A percentile compares a stretch with the other conserved stretches of the same genome.
Conservation (phyloP, 2,113 vertebrate genomes). For the Dipodomys merriami region DNA sequence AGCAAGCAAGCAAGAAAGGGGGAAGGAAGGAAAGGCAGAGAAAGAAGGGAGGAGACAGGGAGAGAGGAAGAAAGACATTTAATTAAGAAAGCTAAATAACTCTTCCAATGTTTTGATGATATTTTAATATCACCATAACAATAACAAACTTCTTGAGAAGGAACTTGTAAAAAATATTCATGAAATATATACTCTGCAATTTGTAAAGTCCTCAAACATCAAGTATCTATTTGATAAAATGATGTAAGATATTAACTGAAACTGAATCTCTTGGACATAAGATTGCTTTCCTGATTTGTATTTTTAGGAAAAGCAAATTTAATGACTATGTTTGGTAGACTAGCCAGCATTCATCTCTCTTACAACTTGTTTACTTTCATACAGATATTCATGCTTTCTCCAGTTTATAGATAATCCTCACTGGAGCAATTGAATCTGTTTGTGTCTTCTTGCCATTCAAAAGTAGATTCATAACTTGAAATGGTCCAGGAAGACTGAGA, state of each 20-base stretch:
- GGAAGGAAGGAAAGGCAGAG: neutral
- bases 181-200: neutral
- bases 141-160: neutral
- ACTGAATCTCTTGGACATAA: no score
- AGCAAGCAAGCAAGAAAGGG: no score
- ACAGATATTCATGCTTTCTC: no score
- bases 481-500: neutral
- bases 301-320: no score
- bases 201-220: neutral
- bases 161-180: neutral
- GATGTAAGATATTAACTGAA: neutral
- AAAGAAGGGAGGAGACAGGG: neutral
- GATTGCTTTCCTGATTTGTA: neutral
- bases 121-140: conserved; percentile 27
- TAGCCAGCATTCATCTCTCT: no score
- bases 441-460: no score
- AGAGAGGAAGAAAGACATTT: neutral
- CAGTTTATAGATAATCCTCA: no score
- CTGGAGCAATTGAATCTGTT: no score
- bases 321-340: no score
- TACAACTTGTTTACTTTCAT: no score
- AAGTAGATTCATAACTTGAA: neutral
- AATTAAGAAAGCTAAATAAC: conserved; percentile 10
- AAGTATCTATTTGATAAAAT: neutral
- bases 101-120: neutral